These are phyloP conservation scores for Drosophila pseudotakahashii DNA, from an alignment of 2,888 invertebrate species.

Conservation along the genomic window DNA sequence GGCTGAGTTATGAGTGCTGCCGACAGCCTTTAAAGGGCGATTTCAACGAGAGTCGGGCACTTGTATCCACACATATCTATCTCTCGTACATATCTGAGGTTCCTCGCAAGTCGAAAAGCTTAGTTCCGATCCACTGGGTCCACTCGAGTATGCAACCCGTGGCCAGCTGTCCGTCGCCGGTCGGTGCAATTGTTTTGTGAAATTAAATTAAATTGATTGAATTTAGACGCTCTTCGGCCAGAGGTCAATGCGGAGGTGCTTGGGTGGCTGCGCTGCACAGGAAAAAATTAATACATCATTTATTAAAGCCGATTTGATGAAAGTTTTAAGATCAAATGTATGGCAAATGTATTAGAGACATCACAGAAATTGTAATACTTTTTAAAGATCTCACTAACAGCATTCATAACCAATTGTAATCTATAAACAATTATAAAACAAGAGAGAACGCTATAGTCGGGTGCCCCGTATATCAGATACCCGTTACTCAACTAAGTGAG, in stretches of 20 bases:
- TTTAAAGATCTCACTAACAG: too few species aligned
- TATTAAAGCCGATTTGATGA: too few species aligned
- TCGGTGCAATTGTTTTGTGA: slow-evolving; percentile 75
- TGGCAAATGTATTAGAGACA: too few species aligned
- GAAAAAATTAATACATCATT: background rate
- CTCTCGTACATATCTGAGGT: background rate
- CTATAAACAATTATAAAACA: too few species aligned
- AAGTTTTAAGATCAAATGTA: too few species aligned
- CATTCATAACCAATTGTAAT: too few species aligned
- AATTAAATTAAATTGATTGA: slow-evolving; percentile 80
- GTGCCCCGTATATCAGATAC: too few species aligned
- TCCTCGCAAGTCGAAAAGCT: slow-evolving; percentile 6
- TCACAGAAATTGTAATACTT: too few species aligned
- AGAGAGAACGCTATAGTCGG: too few species aligned
- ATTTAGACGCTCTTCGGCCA: slow-evolving; percentile 68
- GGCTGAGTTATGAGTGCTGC: slow-evolving; percentile 20
- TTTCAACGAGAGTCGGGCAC: background rate
- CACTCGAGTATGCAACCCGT: slow-evolving; percentile 34
- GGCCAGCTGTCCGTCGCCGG: slow-evolving; percentile 27
- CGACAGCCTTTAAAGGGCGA: slow-evolving; percentile 28
- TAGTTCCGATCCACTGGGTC: slow-evolving; percentile 7
- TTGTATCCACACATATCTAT: background rate
- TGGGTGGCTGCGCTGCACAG: slow-evolving; percentile 28
- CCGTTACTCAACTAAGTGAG: too few species aligned
- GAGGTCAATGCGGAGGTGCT: slow-evolving; percentile 69